Evolutionary conservation across 2,797 vertebrate species (phyloP), one percentile per base, ranked within the genome.

Genomic region (Octomys mimax): DNA sequence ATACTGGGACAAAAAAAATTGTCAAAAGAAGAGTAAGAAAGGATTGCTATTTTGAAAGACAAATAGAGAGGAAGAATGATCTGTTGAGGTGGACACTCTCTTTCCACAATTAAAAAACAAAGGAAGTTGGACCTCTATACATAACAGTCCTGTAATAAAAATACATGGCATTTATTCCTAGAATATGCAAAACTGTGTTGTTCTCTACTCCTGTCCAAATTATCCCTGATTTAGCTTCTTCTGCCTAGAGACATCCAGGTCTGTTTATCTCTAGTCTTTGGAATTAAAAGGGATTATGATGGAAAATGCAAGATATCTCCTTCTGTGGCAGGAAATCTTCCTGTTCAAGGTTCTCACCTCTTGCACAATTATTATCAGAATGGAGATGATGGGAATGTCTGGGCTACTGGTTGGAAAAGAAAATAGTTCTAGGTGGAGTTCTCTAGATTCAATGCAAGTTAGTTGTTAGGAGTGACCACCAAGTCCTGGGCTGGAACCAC

Each of bases 21-120:
- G 19, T 75, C 70, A 81, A 71, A 88, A 77, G 66, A 93, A 57
- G 33, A 93, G 39, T 31, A 49, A 82, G 52, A 95, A 91, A 54
- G 8, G 6, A 61, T 26, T 33, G 46, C 10, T 62, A 42, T n/a
- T 39, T 64, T 90, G 59, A 77, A 88, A 78, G 75, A 80, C 79
- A 94, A 94, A 26, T 57, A 9, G 39, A 84, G 6, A 39, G 11
- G 42, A 36, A 75, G 10, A 87, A 94, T 92, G 42, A 86, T 21
- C 46, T 94, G 85, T 16, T 64, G 52, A 80, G 78, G 73, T 61
- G 85, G 54, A 66, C 6, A n/a, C 11, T 28, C 0, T 42, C 3
- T 26, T 66, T 59, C 46, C 61, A 90, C 33, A 84, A n/a, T 26
- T 92, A 83, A 26, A 77, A 85, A 70, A 78, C 16, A 57, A 87